Evolutionary conservation across 2,888 invertebrate species (phyloP).

Genomic region (Arge pagana): DNA sequence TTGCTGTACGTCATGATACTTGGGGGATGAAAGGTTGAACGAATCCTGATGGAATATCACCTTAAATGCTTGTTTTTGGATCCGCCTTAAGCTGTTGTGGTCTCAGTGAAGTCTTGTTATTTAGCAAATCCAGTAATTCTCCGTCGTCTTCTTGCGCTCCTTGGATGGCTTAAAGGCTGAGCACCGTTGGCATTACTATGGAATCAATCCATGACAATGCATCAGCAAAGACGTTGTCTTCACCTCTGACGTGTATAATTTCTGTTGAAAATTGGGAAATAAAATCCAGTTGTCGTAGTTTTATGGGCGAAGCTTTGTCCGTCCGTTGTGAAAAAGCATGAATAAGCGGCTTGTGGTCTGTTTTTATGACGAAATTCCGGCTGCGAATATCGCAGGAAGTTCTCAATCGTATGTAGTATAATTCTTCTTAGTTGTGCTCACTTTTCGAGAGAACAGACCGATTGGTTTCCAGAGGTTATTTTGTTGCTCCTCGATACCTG

Average conservation of each 20-base stretch:
- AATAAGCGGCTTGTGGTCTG: neutral
- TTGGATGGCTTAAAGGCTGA: neutral
- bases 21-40: too few species aligned
- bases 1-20: too few species aligned
- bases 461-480: slow-evolving; percentile 10
- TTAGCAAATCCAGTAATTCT: too few species aligned
- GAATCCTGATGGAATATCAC: too few species aligned
- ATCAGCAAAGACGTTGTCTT: slow-evolving; percentile 23
- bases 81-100: too few species aligned
- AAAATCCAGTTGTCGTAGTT: slow-evolving; percentile 23
- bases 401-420: slow-evolving; percentile 11
- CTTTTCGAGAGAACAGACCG: slow-evolving; percentile 19
- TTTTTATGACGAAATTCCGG: neutral
- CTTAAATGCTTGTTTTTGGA: too few species aligned
- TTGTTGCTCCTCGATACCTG: neutral
- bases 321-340: neutral
- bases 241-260: slow-evolving; percentile 13
- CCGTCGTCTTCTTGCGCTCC: slow-evolving; percentile 18
- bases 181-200: slow-evolving; percentile 11
- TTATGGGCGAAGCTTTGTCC: slow-evolving; percentile 20
- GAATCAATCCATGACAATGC: slow-evolving; percentile 17
- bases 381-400: neutral
- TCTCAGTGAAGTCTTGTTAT: too few species aligned
- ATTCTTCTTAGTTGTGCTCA: slow-evolving; percentile 8
- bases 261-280: slow-evolving; percentile 26